A percentile compares a stretch with the other conserved stretches of the same genome.
Conservation (phyloP, 2,888 invertebrate species). For the Anthrax anthrax region DNA sequence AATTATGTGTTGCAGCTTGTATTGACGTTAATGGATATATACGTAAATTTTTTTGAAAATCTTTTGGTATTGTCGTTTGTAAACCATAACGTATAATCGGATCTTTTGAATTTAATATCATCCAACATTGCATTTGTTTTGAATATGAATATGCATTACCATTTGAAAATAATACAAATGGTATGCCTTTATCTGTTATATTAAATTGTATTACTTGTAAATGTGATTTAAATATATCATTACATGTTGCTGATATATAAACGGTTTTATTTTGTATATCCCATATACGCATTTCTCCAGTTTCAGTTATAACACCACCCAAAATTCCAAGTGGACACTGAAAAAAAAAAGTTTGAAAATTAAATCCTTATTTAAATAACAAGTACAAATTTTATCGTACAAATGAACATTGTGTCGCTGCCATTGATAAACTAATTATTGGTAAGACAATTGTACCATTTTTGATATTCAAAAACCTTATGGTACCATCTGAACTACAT, state of each 20-base stretch:
- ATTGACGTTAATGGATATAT: conserved; percentile 29
- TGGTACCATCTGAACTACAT: conserved; percentile 30
- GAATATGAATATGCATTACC: conserved; percentile 77
- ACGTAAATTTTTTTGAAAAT: conserved; percentile 26
- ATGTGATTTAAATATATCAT: conserved; percentile 28
- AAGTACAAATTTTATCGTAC: conserved; percentile 18
- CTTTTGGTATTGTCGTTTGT: conserved; percentile 30
- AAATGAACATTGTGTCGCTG: conserved; percentile 30
- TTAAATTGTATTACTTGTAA: conserved; percentile 44
- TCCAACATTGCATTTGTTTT: conserved; percentile 58
- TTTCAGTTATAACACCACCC: conserved; percentile 32
- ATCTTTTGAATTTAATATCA: conserved; percentile 40
- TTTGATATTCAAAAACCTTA: conserved; percentile 25
- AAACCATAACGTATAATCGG: conserved; percentile 38
- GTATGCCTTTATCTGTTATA: conserved; percentile 56
- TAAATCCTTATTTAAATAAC: neutral
- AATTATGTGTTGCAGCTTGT: conserved; percentile 25
- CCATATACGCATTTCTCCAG: conserved; percentile 31
- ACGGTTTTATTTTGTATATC: conserved; percentile 20
- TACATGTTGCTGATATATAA: conserved; percentile 24
- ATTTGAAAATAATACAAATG: conserved; percentile 69
- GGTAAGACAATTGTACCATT: conserved; percentile 29
- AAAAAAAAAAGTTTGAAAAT: conserved; percentile 2
- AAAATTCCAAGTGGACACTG: conserved; percentile 28
- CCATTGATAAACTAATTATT: conserved; percentile 24